phyloP scores from a whole-genome alignment of 2,888 invertebrate genomes.

The Philhelius pedissequus region DNA sequence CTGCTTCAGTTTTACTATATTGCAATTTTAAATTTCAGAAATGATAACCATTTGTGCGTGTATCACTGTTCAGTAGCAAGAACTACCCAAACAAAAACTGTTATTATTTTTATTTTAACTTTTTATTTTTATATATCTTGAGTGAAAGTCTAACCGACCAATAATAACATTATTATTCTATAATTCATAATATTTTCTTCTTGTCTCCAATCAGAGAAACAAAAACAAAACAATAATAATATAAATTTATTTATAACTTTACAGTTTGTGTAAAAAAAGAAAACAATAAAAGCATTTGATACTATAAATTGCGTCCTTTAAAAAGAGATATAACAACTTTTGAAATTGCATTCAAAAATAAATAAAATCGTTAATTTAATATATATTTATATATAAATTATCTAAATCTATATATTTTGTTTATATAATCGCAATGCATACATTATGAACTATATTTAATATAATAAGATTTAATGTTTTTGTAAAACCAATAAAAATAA shows the following conservation, averaged over 20 bases:
- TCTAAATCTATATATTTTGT: constrained; percentile 24
- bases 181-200: constrained; percentile 32
- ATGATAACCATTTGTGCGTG: too few species aligned
- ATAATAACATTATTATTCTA: constrained; percentile 58
- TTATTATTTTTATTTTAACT: constrained; percentile 37
- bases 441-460: neutral
- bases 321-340: constrained; percentile 61
- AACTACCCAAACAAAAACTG: too few species aligned
- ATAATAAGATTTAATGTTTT: constrained; percentile 22
- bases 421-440: constrained; percentile 13
- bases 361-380: constrained; percentile 49
- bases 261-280: constrained; percentile 20
- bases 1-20: too few species aligned
- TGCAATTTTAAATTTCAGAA: too few species aligned
- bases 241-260: constrained; percentile 7
- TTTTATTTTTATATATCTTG: constrained; percentile 66
- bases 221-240: neutral
- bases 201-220: neutral
- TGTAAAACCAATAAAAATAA: constrained; percentile 44
- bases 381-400: constrained; percentile 37
- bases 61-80: too few species aligned
- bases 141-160: constrained; percentile 63
- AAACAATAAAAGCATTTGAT: constrained; percentile 65
- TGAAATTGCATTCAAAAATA: constrained; percentile 64
- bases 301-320: constrained; percentile 53